Percentiles rank a stretch among this genome's conserved stretches.
These are phyloP conservation scores for Apeltes quadracus DNA, from an alignment of 2,113 vertebrate genomes.

Conservation along the genomic window DNA sequence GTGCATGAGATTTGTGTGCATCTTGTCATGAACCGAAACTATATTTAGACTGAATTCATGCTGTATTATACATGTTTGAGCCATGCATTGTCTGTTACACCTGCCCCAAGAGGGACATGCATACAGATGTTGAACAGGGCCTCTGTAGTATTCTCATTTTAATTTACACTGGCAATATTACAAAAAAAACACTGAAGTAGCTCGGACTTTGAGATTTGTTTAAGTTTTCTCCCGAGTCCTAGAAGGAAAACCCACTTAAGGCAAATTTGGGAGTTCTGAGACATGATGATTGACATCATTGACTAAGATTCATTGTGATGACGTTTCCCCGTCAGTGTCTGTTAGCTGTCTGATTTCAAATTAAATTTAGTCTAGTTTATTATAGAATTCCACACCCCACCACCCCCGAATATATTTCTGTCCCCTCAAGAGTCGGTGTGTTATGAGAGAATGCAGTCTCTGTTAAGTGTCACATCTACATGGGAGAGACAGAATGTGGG, in stretches of 20 bases:
- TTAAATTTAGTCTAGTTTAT: conserved; percentile 52
- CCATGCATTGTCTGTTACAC: conserved; percentile 5
- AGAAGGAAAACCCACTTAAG: conserved; percentile 33
- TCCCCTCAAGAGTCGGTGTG: conserved; percentile 51
- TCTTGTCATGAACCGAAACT: background rate
- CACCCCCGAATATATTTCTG: conserved; percentile 29
- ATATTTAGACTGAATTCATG: background rate
- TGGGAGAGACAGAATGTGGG: conserved; percentile 42
- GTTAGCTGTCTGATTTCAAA: conserved; percentile 42
- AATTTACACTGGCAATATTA: background rate
- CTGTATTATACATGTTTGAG: background rate
- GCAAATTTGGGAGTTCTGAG: conserved; percentile 22
- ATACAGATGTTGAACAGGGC: background rate
- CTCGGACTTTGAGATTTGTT: conserved; percentile 12
- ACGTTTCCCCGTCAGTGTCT: conserved; percentile 32
- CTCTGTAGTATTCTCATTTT: background rate
- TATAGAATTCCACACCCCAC: conserved; percentile 6
- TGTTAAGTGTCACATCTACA: conserved; percentile 74
- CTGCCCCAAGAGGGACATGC: background rate
- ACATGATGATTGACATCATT: conserved; percentile 29
- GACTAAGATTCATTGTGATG: conserved; percentile 25
- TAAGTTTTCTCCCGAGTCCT: conserved; percentile 7
- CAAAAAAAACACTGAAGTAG: background rate
- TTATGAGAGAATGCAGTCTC: conserved; percentile 64
- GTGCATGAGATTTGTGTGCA: background rate